Evolutionary conservation across 2,113 vertebrate genomes (phyloP).

Genomic region (Brachypteracias leptosomus): DNA sequence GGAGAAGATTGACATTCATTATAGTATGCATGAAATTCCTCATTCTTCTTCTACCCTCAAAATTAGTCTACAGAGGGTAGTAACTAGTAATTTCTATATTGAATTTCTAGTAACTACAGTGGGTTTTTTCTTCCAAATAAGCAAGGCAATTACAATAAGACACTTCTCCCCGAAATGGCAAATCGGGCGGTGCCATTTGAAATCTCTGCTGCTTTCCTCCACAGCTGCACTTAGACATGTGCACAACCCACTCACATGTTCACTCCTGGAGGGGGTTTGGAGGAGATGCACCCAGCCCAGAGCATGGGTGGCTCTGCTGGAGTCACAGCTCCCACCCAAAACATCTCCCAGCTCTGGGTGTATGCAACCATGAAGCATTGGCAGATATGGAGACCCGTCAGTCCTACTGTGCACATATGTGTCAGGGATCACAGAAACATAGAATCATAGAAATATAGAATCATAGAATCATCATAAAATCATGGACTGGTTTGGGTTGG

Average conservation of each 20-base stretch:
- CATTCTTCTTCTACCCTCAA: slow-evolving; percentile 45
- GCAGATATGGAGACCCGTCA: fast-evolving
- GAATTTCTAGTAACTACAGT: slow-evolving; percentile 56
- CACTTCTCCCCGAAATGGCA: not conserved
- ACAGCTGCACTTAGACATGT: not conserved
- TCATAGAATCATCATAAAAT: too few species aligned
- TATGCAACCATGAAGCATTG: fast-evolving
- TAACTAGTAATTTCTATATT: slow-evolving; percentile 33
- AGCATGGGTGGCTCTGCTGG: not conserved
- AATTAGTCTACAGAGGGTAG: slow-evolving; percentile 62
- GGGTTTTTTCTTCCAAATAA: slow-evolving; percentile 20
- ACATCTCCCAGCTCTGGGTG: not conserved
- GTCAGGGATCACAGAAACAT: too few species aligned
- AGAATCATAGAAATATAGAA: too few species aligned
- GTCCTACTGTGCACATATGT: fast-evolving
- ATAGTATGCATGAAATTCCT: slow-evolving; percentile 49
- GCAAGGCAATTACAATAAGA: slow-evolving; percentile 26
- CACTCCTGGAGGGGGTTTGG: not conserved
- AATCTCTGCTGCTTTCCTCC: not conserved
- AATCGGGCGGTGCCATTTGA: not conserved
- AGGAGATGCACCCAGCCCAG: not conserved
- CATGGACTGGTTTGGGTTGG: too few species aligned
- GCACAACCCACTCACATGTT: not conserved
- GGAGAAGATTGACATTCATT: slow-evolving; percentile 59
- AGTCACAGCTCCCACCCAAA: not conserved